Conservation (phyloP, 2,797 vertebrate species). For the Malacoctenus gilli region DNA sequence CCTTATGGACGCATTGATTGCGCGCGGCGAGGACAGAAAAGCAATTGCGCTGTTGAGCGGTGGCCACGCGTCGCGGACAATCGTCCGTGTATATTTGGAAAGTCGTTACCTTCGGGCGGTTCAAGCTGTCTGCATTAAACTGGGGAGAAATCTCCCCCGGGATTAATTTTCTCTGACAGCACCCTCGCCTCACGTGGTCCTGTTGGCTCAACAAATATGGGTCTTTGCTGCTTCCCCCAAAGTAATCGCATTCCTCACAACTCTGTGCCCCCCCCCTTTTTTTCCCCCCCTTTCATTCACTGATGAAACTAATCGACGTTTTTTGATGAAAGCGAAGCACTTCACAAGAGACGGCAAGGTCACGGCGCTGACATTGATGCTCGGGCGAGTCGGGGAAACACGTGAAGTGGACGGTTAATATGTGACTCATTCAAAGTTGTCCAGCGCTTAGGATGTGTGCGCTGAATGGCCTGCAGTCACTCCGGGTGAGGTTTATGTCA, state of each 20-base stretch:
- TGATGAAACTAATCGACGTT: no score
- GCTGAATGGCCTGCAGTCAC: slow-evolving; percentile 2
- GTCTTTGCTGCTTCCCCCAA: neutral
- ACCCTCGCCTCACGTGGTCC: neutral
- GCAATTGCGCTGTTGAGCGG: slow-evolving; percentile 29
- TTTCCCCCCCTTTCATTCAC: no score
- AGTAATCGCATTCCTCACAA: no score
- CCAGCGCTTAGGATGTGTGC: neutral
- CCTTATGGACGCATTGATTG: slow-evolving; percentile 34
- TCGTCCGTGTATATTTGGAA: slow-evolving; percentile 39
- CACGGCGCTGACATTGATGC: neutral
- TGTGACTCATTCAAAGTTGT: neutral
- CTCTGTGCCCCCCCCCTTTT: no score
- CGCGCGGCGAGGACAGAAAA: slow-evolving; percentile 33
- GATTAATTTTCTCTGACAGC: slow-evolving; percentile 37
- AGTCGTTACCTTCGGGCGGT: slow-evolving; percentile 23
- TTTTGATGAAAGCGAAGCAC: no score
- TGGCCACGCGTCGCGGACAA: slow-evolving; percentile 21
- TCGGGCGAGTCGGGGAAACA: slow-evolving; percentile 1
- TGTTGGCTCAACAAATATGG: neutral
- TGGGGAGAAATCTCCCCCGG: slow-evolving; percentile 35
- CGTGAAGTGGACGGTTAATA: neutral
- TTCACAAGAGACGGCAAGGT: no score
- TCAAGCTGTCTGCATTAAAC: slow-evolving; percentile 29
- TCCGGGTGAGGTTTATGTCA: slow-evolving; percentile 6